Evolutionary conservation across 1,140 invertebrate species (phyloP), one percentile per base, ranked within the genome.

Genomic region (Drosophila malerkotliana): DNA sequence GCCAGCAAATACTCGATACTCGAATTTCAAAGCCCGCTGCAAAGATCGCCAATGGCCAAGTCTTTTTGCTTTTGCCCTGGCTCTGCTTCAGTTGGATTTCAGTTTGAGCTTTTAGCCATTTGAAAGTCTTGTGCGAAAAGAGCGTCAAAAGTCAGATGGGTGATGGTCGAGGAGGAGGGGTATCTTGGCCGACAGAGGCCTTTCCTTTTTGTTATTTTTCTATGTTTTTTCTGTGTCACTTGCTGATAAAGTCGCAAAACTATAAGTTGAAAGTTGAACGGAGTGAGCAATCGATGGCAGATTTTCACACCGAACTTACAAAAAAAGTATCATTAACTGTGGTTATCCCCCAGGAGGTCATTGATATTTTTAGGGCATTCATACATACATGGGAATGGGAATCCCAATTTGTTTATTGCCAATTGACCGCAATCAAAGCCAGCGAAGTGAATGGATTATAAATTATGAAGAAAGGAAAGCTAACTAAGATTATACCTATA

Each of bases 191-290:
- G 21, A 21, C 48, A 39, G 64, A 34, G 63, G 77, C 77, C 81
- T 81, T 87, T 81, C 79, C 79, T 83, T 87, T 87, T 58, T 72
- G 52, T 74, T 63, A 48, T 45, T 60, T 77, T 34, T 56, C 39
- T 55, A 52, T 62, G 37, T 78, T 61, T 47, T 78, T 66, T 83
- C 72, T 85, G 71, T 85, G 82, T 85, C 82, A 88, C 74, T 87
- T 77, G 71, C 82, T 83, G 83, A 83, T 83, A 87, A 87, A 87
- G 82, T 87, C 82, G 72, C 72, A 59, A 49, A 64, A 68, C 74
- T 67, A 44, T 73, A 77, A 87, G 82, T 87, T 87, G 83, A 87
- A 87, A 87, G 82, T 87, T 87, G 79, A 87, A 72, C 74, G 62
- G 48, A 66, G 60, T 62, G 62, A 67, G 59, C 44, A 64, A 51